Conservation (phyloP, 2,113 vertebrate genomes). For the Esox niger region DNA sequence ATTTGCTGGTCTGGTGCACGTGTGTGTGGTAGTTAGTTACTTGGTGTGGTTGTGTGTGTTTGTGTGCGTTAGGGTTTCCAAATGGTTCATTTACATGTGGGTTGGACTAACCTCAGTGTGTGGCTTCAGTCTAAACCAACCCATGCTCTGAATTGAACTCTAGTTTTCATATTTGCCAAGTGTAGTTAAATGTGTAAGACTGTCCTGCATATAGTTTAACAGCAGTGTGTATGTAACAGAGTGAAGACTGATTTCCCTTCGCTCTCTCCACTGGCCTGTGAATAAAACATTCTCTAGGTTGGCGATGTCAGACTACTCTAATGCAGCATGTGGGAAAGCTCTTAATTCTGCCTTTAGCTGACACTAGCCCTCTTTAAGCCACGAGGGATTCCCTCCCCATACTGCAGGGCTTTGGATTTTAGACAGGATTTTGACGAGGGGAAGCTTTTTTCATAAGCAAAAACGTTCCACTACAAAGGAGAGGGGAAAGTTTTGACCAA, state of each 20-base stretch:
- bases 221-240: conserved; percentile 18
- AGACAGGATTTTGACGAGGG: no score
- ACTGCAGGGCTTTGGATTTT: conserved; percentile 26
- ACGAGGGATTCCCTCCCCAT: conserved; percentile 51
- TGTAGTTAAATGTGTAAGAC: neutral
- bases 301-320: conserved; percentile 16
- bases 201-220: conserved; percentile 16
- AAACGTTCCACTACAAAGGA: conserved; percentile 9
- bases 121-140: conserved; percentile 15
- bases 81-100: conserved; percentile 33
- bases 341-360: conserved; percentile 50
- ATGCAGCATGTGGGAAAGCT: conserved; percentile 59
- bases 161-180: neutral
- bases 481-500: conserved; percentile 34
- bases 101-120: conserved; percentile 36
- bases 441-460: conserved; percentile 28
- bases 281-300: conserved; percentile 37
- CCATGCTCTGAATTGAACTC: conserved; percentile 13
- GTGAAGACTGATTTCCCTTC: conserved; percentile 21
- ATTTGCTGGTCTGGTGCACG: conserved; percentile 51
- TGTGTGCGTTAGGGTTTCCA: conserved; percentile 57
- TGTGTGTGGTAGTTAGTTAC: conserved; percentile 21
- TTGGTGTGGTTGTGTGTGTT: conserved; percentile 48
- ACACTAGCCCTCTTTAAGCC: conserved; percentile 43
- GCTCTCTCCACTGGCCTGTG: conserved; percentile 21